phyloP scores from a whole-genome alignment of 2,888 invertebrate genomes.

The Nemotelus pantherinus region DNA sequence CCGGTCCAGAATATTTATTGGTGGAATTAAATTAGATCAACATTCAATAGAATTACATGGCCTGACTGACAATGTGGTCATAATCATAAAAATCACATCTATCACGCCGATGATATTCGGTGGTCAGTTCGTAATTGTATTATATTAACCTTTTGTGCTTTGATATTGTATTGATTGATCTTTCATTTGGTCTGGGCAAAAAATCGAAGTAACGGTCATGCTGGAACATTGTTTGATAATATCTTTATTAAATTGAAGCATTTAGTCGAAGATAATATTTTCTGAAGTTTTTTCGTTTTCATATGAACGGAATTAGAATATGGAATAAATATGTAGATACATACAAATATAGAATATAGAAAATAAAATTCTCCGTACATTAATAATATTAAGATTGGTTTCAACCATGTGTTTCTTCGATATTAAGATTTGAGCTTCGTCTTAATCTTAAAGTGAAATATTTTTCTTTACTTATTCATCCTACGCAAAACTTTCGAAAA shows the following conservation, averaged over 20 bases:
- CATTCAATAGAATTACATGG: background rate
- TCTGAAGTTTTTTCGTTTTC: background rate
- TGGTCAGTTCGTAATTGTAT: conserved; percentile 22
- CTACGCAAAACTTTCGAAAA: background rate
- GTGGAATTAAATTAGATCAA: background rate
- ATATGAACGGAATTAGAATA: too few relatives aligned
- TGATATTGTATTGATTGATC: conserved; percentile 26
- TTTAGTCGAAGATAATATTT: background rate
- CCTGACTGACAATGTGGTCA: background rate
- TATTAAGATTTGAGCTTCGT: too few relatives aligned
- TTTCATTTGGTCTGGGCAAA: background rate
- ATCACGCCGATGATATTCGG: background rate
- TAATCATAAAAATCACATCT: background rate
- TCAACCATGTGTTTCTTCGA: too few relatives aligned
- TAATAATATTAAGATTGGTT: background rate
- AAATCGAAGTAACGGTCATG: background rate
- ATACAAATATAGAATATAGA: background rate
- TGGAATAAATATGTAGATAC: too few relatives aligned
- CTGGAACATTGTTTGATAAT: background rate
- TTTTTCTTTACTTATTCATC: too few relatives aligned
- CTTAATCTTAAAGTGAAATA: too few relatives aligned
- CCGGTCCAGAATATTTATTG: background rate
- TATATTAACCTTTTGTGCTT: conserved; percentile 22
- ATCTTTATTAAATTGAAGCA: background rate
- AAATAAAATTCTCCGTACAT: conserved; percentile 13